Base-by-base conservation (phyloP, 2,113 vertebrate species). In the Malurus elegans region DNA sequence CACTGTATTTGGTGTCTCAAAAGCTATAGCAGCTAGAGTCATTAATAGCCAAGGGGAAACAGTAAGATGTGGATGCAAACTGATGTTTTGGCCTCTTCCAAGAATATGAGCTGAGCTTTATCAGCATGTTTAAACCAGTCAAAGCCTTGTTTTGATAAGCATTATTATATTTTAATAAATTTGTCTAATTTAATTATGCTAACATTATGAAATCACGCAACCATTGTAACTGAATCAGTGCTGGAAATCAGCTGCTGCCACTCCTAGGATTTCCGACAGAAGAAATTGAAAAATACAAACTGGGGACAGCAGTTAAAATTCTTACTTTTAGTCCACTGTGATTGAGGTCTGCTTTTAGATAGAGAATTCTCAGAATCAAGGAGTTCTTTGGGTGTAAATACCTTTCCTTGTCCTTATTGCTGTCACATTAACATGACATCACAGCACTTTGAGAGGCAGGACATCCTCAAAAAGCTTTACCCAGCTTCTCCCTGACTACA, bases 91-190 rank as follows among this genome's bases (percentile, higher is more conserved):
- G 12, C 64, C 78, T 84, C 47, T 71, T 88, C 69, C 40, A 40
- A 76, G 38, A 65, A 67, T 40, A 54, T 31, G 14, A 95, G 40
- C 50, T 60, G 57, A 92, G 40, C 12, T 66, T 94, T 67, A 48
- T 79, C 66, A 87, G 64, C 18, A 6, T 36, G 17, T 47, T 29
- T 70, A 89, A 91, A 86, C 53, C 84, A 72, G 18, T 14, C 65
- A 67, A 86, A 79, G 29, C 50, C 47, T 85, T 5, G 3, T 53
- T 95, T 85, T 76, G 87, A 79, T 66, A 87, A 90, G 18, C 56
- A 79, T 62, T 64, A 79, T 29, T 93, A 47, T n/a, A 21, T 78
- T 94, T 95, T 90, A 47, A 79, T 92, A 58, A 72, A 88, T 53
- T 82, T 72, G 34, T 56, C 69, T 78, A 72, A 86, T 85, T 87